These are phyloP conservation scores for Spea multiplicata DNA, from an alignment of 2,113 vertebrate genomes.

Conservation along the genomic window DNA sequence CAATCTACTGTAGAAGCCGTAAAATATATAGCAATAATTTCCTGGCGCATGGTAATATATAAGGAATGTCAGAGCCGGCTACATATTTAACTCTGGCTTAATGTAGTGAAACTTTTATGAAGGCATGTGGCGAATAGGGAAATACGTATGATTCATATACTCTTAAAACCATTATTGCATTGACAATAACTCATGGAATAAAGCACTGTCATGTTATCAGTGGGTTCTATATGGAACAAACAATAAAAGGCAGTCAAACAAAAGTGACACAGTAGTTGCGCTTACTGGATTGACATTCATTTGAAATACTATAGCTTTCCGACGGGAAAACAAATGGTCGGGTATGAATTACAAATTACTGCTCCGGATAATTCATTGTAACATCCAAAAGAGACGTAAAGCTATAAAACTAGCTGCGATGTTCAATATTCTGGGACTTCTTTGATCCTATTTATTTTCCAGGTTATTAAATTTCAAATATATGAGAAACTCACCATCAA, in stretches of 20 bases:
- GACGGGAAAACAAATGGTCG: background rate
- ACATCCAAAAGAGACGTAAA: slow-evolving; percentile 29
- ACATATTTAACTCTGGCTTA: slow-evolving; percentile 77
- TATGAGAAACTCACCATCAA: slow-evolving; percentile 4
- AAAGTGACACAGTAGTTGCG: background rate
- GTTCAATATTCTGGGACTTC: too few relatives aligned
- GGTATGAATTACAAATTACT: slow-evolving; percentile 5
- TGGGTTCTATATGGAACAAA: background rate
- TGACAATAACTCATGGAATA: slow-evolving; percentile 71
- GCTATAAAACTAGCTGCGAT: background rate
- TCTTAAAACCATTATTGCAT: slow-evolving; percentile 71
- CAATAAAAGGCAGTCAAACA: background rate
- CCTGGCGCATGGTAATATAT: slow-evolving; percentile 79
- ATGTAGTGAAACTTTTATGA: slow-evolving; percentile 83
- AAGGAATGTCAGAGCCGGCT: slow-evolving; percentile 76
- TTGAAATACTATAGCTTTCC: background rate
- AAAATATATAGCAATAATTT: slow-evolving; percentile 86
- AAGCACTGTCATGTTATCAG: slow-evolving; percentile 58
- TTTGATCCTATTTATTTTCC: too few relatives aligned
- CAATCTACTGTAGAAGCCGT: slow-evolving; percentile 74
- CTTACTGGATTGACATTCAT: background rate
- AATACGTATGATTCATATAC: slow-evolving; percentile 75
- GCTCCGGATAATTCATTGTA: background rate
- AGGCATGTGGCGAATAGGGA: slow-evolving; percentile 78
- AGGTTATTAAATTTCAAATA: slow-evolving; percentile 19